Evolutionary conservation across 1,140 invertebrate genomes (phyloP), one percentile per base, ranked within the genome.

Genomic region (Choristoneura fumiferana): DNA sequence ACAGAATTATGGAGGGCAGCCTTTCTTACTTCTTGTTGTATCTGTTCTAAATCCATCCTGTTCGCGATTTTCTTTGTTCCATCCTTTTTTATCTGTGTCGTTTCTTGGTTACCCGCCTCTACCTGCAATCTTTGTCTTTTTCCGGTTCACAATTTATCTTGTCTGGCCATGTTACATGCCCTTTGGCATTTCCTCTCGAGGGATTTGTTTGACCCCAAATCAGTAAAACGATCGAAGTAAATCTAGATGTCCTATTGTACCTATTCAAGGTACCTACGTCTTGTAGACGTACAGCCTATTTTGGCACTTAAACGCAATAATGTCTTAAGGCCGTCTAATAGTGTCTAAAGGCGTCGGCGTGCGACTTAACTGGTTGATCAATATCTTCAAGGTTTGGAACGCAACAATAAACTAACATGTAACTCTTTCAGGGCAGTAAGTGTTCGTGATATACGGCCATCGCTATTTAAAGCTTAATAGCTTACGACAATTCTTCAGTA

Each of bases 161-260:
- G 18, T 33, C 18, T 45, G 40, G 17, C 40, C 40, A 45, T 1
- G 40, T n/a, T 49, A 33, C 18, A n/a, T 49, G 43, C 22, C 22
- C 17, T 33, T 17, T 49, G 40, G 40, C 17, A 22, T 45, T 45
- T 22, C 40, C 40, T 49, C 22, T 12, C 22, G 43, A 29, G 43
- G 43, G 43, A 49, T 49, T 49, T 49, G 43, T 29, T 29, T 33
- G 43, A 49, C 22, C 43, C 29, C 22, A 49, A 49, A 49, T 49
- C 43, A 49, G 17, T 49, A 18, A 22, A 43, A 49, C 43, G 43
- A 22, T 49, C 43, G 43, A 22, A 49, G 12, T 6, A 12, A 12
- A n/a, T 8, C 40, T 22, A 10, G 39, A 17, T 39, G n/a, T 49
- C 15, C 43, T 29, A 18, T 49, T 22, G 22, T 49, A 29, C 4